Base-by-base conservation (phyloP, 1,140 invertebrate species). In the Tetramorium parvispinum region DNA sequence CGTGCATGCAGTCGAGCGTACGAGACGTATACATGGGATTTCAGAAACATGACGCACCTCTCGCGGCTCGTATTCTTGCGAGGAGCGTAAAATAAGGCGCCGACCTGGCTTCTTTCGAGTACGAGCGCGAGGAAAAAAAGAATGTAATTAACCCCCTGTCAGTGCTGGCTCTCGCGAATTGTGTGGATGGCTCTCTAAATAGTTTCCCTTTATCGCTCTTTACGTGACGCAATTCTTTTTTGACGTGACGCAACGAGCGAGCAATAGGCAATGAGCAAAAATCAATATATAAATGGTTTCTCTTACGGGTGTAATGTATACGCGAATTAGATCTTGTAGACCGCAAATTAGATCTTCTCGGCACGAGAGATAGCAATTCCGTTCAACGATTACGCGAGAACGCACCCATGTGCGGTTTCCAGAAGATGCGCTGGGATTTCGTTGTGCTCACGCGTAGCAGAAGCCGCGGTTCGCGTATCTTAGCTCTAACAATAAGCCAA, bases 381-480 rank as follows among this genome's bases (percentile, higher is more conserved):
- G 40, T 8, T 59, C 66, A 18, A 18, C 53, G 68, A 83, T 83
- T 83, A 83, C 79, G n/a, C 68, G 68, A 75, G 79, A 75, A 75
- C 27, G 68, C 79, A 59, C 21, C 79, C 79, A 55, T 82, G 55
- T 73, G 66, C 27, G 79, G 79, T 83, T 73, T 75, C 37, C 68
- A n/a, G 40, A 49, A 83, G 79, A 83, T 59, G 68, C 53, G 43
- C 53, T 18, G 40, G 40, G 68, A 59, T 73, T 59, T 57, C 68
- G 68, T 75, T 83, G 53, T 75, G 18, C 40, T 49, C 24, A n/a
- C 24, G 68, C 40, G n/a, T 59, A 40, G 5, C 66, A 13, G 68
- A 46, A 83, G 53, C 79, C 53, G 79, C 65, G 51, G 24, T 71
- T 82, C 40, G 37, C 53, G 79, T n/a, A 43, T 61, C 68, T 83